Evolutionary conservation across 2,888 invertebrate genomes (phyloP), one percentile per base, ranked within the genome.

Genomic region (Chirona hameri): DNA sequence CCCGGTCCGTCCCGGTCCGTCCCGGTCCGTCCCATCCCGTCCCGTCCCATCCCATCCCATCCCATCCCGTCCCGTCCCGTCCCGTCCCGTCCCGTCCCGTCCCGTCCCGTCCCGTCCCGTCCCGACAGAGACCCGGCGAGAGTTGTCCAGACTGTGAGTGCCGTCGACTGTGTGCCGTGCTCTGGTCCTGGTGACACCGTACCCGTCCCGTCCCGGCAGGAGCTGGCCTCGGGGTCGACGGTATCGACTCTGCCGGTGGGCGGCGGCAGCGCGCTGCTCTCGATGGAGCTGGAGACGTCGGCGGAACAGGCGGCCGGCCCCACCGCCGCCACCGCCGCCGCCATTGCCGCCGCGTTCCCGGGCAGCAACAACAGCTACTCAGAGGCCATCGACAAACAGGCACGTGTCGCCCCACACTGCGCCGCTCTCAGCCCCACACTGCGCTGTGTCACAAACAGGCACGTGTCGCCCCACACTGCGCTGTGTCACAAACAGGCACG

Each of bases 361-460:
- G 79, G 79, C 79, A 79, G 79, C 48, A 79, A 79, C 48, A 15
- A 10, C 79, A 79, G 79, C 79, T 79, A 79, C 79, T 27, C 48
- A 12, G 79, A 46, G 48, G 79, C 79, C 79, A 79, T 79, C 55
- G 48, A 72, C 27, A 48, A 76, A 14, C 72, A 48, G 72, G 72
- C 31, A 18, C 72, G 72, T 69, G 69, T 12, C 21, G 69, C 39
- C 39, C 7, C 39, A 7, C 39, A 39, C 39, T 2, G 39, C 39
- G 7, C 39, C 39, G 7, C 39, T 39, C 39, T 39, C 39, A 39
- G 39, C 4, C n/a, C n/a, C n/a, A n/a, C n/a, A n/a, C n/a, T n/a
- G n/a, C n/a, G n/a, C n/a, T n/a, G n/a, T n/a, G n/a, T n/a, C n/a
- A n/a, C n/a, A n/a, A n/a, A n/a, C n/a, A n/a, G n/a, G n/a, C n/a